phyloP scores from a whole-genome alignment of 1,140 invertebrate species.

The Spodoptera frugiperda region DNA sequence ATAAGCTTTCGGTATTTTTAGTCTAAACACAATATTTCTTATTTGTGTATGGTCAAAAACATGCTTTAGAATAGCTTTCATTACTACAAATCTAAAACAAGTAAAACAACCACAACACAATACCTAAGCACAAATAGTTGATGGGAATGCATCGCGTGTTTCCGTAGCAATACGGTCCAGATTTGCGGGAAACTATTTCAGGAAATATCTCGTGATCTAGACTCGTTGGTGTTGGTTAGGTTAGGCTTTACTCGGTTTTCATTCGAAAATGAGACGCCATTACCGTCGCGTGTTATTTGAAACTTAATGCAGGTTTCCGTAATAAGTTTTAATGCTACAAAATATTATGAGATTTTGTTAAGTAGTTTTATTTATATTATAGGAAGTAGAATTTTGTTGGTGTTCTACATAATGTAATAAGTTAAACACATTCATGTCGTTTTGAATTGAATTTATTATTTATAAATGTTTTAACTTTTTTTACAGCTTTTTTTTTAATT shows the following conservation, averaged over 20 bases:
- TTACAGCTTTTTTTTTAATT: no score
- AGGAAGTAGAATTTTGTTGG: neutral
- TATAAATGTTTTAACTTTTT: no score
- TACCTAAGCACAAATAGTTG: neutral
- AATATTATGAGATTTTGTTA: neutral
- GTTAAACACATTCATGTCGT: no score
- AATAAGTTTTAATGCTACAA: neutral
- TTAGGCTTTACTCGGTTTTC: neutral
- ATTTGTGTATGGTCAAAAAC: no score
- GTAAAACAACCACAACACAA: neutral
- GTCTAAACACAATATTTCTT: no score
- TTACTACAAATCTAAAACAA: no score
- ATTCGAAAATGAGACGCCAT: slow-evolving; percentile 5
- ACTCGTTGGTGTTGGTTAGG: slow-evolving; percentile 23
- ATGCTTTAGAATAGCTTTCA: no score
- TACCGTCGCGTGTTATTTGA: neutral
- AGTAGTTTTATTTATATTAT: neutral
- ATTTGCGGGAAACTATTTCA: slow-evolving; percentile 22
- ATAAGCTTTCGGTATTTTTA: no score
- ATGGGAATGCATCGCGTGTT: slow-evolving; percentile 10
- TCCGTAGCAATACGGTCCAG: slow-evolving; percentile 1
- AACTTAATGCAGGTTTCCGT: neutral
- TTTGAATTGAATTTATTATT: no score
- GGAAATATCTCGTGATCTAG: slow-evolving; percentile 28
- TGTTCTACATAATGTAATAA: neutral